Evolutionary conservation across 2,113 vertebrate genomes (phyloP).

Genomic region (Prionailurus bengalensis): DNA sequence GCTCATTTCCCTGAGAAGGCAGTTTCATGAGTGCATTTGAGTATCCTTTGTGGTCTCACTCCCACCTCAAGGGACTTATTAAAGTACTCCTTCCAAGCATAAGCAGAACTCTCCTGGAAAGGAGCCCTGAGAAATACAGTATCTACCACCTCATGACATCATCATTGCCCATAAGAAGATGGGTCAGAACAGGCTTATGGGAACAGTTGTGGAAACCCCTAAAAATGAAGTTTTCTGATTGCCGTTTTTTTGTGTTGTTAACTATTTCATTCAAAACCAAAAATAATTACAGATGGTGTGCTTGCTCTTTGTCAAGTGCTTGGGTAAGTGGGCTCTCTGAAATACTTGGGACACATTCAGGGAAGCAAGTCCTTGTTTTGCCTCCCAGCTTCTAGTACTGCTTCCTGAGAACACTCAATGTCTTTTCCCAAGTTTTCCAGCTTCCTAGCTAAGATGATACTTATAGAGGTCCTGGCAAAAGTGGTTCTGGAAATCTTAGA

Average conservation of each 20-base stretch:
- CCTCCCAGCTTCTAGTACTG: background rate
- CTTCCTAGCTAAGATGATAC: background rate
- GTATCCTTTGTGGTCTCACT: background rate
- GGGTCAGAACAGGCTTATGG: background rate
- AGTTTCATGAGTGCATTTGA: background rate
- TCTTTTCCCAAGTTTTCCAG: background rate
- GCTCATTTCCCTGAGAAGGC: background rate
- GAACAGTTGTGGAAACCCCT: background rate
- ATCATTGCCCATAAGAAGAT: background rate
- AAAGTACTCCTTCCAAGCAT: background rate
- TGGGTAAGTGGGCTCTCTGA: background rate
- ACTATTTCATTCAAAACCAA: background rate
- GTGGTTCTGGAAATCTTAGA: constrained; percentile 6
- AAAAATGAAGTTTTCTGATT: background rate
- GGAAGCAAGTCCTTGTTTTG: background rate
- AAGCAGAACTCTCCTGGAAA: background rate
- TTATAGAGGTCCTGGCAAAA: background rate
- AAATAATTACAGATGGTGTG: background rate
- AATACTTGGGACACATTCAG: background rate
- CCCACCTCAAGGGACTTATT: background rate
- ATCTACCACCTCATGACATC: background rate
- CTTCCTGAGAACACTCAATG: background rate
- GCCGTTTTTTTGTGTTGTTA: background rate
- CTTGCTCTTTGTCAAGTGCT: background rate
- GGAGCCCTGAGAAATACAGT: background rate